phyloP scores from a whole-genome alignment of 2,888 invertebrate genomes.

The Gryllus longicercus region DNA sequence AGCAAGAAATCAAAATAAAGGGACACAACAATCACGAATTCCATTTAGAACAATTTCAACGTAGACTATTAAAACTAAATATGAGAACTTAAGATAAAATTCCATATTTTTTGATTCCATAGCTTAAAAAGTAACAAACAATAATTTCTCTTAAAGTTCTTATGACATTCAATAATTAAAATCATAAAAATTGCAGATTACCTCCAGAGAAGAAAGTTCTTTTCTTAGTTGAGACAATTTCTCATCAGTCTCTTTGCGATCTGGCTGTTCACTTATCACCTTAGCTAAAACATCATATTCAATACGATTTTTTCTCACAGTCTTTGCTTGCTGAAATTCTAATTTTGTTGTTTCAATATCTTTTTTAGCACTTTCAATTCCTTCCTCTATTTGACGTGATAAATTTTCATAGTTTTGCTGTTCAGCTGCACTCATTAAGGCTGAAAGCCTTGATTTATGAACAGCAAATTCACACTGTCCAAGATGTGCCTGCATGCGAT shows the following conservation, averaged over 20 bases:
- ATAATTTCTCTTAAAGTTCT: no score
- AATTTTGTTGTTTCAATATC: conserved; percentile 79
- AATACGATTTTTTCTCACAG: conserved; percentile 82
- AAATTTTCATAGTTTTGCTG: conserved; percentile 76
- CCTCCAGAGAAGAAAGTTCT: conserved; percentile 64
- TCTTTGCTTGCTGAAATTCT: conserved; percentile 77
- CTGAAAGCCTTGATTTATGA: conserved; percentile 73
- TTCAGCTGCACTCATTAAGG: conserved; percentile 80
- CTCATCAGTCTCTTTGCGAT: conserved; percentile 72
- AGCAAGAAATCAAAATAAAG: no score
- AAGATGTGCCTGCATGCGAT: conserved; percentile 76
- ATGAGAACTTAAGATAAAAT: no score
- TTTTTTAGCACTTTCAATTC: conserved; percentile 73
- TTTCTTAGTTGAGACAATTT: conserved; percentile 66
- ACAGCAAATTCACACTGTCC: conserved; percentile 87
- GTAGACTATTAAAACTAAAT: no score
- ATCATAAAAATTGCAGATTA: conserved; percentile 37
- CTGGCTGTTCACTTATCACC: conserved; percentile 85
- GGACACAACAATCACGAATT: no score
- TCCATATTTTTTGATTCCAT: no score
- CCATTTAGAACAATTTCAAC: no score
- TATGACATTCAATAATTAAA: no score
- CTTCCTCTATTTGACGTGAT: conserved; percentile 70
- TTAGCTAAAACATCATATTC: conserved; percentile 92
- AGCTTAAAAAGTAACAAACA: no score